These are phyloP conservation scores for Chanos chanos DNA, from an alignment of 2,797 vertebrate genomes.

Conservation along the genomic window DNA sequence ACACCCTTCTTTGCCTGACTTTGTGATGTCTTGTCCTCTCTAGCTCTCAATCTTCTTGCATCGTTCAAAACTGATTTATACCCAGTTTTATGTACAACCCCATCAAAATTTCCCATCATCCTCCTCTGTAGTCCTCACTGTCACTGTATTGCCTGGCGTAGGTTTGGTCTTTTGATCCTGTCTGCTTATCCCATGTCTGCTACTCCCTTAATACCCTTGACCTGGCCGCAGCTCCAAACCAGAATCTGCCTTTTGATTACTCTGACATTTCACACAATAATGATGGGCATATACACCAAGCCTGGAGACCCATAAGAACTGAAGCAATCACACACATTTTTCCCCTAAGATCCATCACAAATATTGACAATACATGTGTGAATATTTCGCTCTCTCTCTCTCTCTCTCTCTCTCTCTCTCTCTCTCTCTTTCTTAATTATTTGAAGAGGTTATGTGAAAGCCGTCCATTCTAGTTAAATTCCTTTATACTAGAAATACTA, in stretches of 20 bases:
- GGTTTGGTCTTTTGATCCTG: background rate
- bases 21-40: background rate
- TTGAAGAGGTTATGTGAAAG: no score
- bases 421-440: background rate
- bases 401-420: background rate
- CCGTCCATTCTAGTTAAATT: no score
- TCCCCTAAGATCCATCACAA: background rate
- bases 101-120: background rate
- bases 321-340: slow-evolving; percentile 15
- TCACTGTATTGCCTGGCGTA: background rate
- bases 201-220: slow-evolving; percentile 29
- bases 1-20: background rate
- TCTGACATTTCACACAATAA: slow-evolving; percentile 24
- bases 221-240: background rate
- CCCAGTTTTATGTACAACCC: background rate
- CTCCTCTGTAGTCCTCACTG: background rate
- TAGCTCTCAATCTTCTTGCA: background rate
- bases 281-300: slow-evolving; percentile 12
- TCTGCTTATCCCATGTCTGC: background rate
- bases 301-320: slow-evolving; percentile 19
- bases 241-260: slow-evolving; percentile 18
- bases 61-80: slow-evolving; percentile 25
- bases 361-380: background rate
- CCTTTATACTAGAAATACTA: no score
- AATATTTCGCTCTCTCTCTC: background rate